phyloP scores from a whole-genome alignment of 2,113 vertebrate genomes.

The Halcyon malimbica region DNA sequence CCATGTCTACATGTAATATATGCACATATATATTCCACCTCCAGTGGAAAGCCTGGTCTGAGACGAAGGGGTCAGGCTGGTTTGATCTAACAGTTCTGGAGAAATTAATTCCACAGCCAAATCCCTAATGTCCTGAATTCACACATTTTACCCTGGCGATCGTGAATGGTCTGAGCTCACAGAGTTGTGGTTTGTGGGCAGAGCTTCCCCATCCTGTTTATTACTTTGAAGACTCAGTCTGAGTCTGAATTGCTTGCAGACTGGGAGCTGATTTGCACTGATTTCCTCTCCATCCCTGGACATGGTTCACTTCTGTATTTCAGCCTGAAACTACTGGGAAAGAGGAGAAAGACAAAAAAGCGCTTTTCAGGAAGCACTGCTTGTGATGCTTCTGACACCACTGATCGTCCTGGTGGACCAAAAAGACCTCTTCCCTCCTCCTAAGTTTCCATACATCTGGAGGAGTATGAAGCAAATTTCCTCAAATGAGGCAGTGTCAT shows the following conservation, averaged over 20 bases:
- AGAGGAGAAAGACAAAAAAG: background rate
- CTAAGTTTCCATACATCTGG: background rate
- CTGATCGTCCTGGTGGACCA: accelerated
- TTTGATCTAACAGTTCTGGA: background rate
- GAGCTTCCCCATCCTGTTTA: background rate
- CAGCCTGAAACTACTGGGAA: background rate
- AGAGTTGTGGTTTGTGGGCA: background rate
- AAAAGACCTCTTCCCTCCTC: background rate
- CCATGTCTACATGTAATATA: background rate
- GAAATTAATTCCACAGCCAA: background rate
- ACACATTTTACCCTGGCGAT: accelerated
- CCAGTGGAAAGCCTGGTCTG: background rate
- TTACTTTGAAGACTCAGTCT: background rate
- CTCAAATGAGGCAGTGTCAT: background rate
- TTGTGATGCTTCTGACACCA: background rate
- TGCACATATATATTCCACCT: background rate
- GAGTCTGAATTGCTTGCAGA: background rate
- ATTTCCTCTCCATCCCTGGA: background rate
- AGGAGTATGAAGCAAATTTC: background rate
- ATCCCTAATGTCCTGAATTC: background rate
- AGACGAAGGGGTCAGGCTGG: background rate
- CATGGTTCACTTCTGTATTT: background rate
- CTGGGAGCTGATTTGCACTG: background rate
- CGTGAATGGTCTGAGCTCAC: background rate
- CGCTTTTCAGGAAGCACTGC: background rate